Evolutionary conservation across 1,140 invertebrate genomes (phyloP), one percentile per base, ranked within the genome.

Genomic region (Drosophila murphyi): DNA sequence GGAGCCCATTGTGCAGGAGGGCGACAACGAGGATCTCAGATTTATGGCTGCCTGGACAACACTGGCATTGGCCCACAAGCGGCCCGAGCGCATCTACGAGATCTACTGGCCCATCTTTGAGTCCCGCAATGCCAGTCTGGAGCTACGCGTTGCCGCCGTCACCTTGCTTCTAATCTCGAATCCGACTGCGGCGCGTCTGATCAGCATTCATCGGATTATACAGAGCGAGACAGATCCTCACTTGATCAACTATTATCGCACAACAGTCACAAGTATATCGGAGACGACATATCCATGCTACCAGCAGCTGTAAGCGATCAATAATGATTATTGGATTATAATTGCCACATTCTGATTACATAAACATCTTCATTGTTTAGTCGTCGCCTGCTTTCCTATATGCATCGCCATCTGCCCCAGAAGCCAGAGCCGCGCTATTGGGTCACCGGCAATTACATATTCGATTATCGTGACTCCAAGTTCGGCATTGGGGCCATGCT

Each of bases 191-290:
- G 95, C 94, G 10, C 94, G 95, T 48, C 93, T 96, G 39, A 93
- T 96, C 47, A 95, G 95, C 50, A 92, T 96, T 6, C 95, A 95
- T 80, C 95, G 95, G 89, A 95, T 95, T 72, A 95, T 96, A 82
- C 93, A 94, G 79, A 93, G 92, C 3, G 95, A 95, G 73, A 93
- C 93, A 1, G 94, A 94, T 82, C 93, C 93, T 20, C 95, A 96
- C 79, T 92, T 96, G 51, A 95, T 95, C 67, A 94, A 96, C 81
- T 96, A 95, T 82, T 96, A 95, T 93, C 95, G 95, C 69, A 95
- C 95, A 0, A 96, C 95, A 4, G 92, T 96, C 20, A 95, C 95
- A 57, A 96, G 95, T 50, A 92, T 96, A 75, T 94, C 95, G 57
- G 93, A 93, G 28, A 95, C 95, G 0, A 95, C 94, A 1, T 95